Base-by-base conservation (phyloP, 2,888 invertebrate species). In the Hypena proboscidalis region DNA sequence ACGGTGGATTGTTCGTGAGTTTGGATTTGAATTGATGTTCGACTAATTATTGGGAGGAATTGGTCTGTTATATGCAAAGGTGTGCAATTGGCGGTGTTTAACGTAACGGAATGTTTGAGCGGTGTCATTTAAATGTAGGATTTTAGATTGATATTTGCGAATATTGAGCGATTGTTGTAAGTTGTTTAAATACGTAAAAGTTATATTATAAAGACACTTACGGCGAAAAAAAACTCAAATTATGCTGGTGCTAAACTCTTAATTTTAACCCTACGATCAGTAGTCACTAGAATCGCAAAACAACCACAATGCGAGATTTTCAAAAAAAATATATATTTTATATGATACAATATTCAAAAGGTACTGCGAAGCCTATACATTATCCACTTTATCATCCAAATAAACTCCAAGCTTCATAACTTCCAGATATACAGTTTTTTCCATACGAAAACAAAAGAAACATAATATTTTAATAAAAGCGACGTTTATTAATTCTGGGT, bases 21-120 rank as follows among this genome's bases (percentile, higher is more conserved):
- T 56, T 19, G 48, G 56, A 52, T 61, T 54, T 49, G 43, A 55
- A 63, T 52, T 52, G 51, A 58, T 61, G 49, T 50, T 61, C 32
- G 27, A 31, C 45, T 61, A 60, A 61, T 64, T 53, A 60, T 64
- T 53, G 47, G 37, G 35, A 29, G 19, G 8, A 50, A 55, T 25
- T 60, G 45, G 33, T 14, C 17, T 17, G 25, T 15, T 11, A 11
- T 40, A 17, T 17, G 13, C 23, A 22, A 25, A 13, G 29, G 17
- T 19, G 30, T 23, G 34, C 35, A 21, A 42, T 10, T 29, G 26
- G 26, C 22, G 11, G 20, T 36, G 14, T 9, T 33, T 8, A 10
- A 5, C 3, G 17, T 17, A 4, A 11, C 19, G 31, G 9, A 19
- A 31, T 38, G 9, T 39, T 25, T 19, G 19, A 25, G 30, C 22